phyloP scores from a whole-genome alignment of 2,797 vertebrate species.

The Crenuchus spilurus region DNA sequence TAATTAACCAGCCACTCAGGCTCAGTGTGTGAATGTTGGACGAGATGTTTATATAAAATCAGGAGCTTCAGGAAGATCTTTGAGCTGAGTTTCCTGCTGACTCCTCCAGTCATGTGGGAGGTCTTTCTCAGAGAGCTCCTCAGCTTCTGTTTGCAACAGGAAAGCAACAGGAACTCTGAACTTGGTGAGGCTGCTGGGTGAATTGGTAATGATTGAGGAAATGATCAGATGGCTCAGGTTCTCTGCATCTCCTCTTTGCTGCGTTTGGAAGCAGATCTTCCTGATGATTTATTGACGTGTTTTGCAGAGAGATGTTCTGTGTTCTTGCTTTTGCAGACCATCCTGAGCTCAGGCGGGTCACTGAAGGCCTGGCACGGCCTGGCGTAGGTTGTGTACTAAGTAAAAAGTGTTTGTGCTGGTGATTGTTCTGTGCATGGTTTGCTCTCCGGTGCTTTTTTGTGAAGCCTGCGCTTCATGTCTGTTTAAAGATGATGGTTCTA shows the following conservation, averaged over 20 bases:
- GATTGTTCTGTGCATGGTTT: background rate
- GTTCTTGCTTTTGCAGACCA: no score
- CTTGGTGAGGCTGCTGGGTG: constrained; percentile 49
- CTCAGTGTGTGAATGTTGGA: no score
- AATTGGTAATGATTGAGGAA: no score
- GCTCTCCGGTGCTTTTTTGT: background rate
- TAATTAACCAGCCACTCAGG: no score
- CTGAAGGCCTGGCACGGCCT: background rate
- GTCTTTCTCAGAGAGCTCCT: constrained; percentile 51
- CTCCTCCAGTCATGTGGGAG: constrained; percentile 47
- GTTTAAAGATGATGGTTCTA: background rate
- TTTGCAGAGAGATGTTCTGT: background rate
- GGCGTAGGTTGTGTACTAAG: background rate
- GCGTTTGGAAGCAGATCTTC: background rate
- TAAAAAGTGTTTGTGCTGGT: no score
- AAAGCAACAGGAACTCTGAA: constrained; percentile 49
- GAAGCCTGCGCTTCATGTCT: background rate
- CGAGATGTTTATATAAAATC: no score
- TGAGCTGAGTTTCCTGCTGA: background rate
- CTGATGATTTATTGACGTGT: background rate
- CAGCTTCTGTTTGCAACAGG: constrained; percentile 52
- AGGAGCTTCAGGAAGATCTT: no score
- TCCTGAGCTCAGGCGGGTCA: background rate
- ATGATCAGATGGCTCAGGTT: no score
- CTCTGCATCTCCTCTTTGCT: background rate